Conservation (phyloP, 2,113 vertebrate genomes). For the Damaliscus lunatus region DNA sequence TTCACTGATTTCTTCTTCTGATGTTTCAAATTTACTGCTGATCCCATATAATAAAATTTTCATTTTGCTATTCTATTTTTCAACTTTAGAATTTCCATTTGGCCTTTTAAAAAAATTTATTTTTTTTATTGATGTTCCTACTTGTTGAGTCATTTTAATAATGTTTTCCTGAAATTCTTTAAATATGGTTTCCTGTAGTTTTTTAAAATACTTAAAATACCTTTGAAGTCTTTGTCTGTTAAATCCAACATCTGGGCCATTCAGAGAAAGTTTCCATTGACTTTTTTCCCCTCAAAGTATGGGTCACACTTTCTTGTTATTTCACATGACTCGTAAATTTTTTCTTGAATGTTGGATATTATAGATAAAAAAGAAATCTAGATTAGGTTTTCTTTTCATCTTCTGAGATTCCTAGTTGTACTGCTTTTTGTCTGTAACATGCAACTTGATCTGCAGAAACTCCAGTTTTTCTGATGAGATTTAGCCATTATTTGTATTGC, state of each 20-base stretch:
- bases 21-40: not conserved
- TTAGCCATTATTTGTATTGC: not conserved
- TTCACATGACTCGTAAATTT: not conserved
- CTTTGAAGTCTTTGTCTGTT: slow-evolving; percentile 42
- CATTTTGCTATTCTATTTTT: not conserved
- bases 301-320: not conserved
- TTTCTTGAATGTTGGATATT: slow-evolving; percentile 27
- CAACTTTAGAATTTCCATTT: slow-evolving; percentile 21
- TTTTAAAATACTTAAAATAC: slow-evolving; percentile 33
- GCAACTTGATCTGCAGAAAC: not conserved
- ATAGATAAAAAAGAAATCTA: not conserved
- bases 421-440: not conserved
- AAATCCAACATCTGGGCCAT: not conserved
- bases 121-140: slow-evolving; percentile 37
- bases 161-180: slow-evolving; percentile 55
- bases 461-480: not conserved
- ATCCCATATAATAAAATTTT: not conserved
- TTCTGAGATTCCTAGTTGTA: not conserved
- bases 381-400: slow-evolving; percentile 9
- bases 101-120: not conserved
- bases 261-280: not conserved
- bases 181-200: slow-evolving; percentile 19
- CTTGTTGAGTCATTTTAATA: slow-evolving; percentile 51
- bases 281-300: not conserved
- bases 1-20: not conserved